Conservation (phyloP, 2,113 vertebrate species). For the Nansenia antarctica region DNA sequence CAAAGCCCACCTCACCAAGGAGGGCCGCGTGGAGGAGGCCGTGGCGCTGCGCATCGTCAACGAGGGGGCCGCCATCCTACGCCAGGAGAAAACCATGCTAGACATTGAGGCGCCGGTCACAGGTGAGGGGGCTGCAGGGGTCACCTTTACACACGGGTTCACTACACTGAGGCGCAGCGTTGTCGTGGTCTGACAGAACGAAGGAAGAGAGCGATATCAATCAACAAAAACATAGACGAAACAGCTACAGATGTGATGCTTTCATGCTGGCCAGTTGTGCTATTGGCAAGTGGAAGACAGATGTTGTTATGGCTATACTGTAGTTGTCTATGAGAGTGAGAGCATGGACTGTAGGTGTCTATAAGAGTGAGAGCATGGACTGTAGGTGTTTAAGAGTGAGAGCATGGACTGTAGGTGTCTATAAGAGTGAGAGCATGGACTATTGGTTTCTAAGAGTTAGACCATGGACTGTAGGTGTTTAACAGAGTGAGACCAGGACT, state of each 20-base stretch:
- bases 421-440: no score
- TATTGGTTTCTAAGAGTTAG: neutral
- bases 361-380: no score
- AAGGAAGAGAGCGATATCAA: neutral
- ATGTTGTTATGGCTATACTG: neutral
- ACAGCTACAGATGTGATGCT: neutral
- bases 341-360: no score
- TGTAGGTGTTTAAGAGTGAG: neutral
- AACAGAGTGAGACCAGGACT: no score
- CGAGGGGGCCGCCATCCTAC: slow-evolving; percentile 78
- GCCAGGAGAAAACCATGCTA: slow-evolving; percentile 82
- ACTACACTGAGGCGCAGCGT: neutral
- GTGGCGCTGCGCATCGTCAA: slow-evolving; percentile 77
- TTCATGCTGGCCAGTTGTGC: neutral
- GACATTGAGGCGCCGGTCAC: slow-evolving; percentile 84
- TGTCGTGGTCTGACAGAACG: neutral
- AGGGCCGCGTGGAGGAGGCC: slow-evolving; percentile 78
- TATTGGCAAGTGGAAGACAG: neutral
- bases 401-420: no score
- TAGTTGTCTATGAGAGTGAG: neutral
- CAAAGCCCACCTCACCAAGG: slow-evolving; percentile 83
- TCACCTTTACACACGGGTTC: neutral
- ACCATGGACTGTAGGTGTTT: no score
- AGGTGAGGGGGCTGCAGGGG: slow-evolving; percentile 54
- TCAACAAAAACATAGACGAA: neutral